A percentile compares a stretch with the other conserved stretches of the same genome.
phyloP scores from a whole-genome alignment of 2,113 vertebrate species.

The Spheniscus mendiculus region DNA sequence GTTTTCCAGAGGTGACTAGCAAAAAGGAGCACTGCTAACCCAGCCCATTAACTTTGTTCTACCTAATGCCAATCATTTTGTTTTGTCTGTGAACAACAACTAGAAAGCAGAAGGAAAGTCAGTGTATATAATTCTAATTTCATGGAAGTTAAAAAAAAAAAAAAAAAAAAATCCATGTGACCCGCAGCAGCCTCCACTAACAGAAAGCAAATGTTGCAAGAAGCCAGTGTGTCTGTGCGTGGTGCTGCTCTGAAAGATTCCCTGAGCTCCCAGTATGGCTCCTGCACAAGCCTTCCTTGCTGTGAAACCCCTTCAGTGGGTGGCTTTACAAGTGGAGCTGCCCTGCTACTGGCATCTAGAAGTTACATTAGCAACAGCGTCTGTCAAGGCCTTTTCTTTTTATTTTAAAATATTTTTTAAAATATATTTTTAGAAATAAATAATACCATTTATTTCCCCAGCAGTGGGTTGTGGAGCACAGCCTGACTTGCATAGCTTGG shows the following conservation, averaged over 20 bases:
- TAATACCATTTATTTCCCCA: neutral
- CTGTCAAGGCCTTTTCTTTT: neutral
- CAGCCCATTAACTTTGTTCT: neutral
- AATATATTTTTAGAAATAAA: slow-evolving; percentile 6
- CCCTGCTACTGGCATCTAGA: neutral
- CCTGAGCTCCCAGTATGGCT: neutral
- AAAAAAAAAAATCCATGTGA: neutral
- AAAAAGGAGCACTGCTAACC: neutral
- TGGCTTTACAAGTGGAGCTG: neutral
- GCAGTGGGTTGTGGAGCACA: neutral
- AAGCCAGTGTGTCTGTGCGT: slow-evolving; percentile 14
- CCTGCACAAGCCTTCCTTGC: neutral
- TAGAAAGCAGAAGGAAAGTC: neutral
- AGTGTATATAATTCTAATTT: neutral
- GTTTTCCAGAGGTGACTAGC: neutral
- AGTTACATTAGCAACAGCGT: neutral
- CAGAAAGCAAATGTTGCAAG: slow-evolving; percentile 36
- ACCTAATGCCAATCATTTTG: neutral
- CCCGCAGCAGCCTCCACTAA: neutral
- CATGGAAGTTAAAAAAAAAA: slow-evolving; percentile 20
- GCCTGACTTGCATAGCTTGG: neutral
- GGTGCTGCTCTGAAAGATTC: neutral
- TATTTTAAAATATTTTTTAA: neutral
- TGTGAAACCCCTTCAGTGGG: neutral
- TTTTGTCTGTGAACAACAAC: neutral